Evolutionary conservation across 2,113 vertebrate species (phyloP).

Genomic region (Tenebrosternarchus preto): DNA sequence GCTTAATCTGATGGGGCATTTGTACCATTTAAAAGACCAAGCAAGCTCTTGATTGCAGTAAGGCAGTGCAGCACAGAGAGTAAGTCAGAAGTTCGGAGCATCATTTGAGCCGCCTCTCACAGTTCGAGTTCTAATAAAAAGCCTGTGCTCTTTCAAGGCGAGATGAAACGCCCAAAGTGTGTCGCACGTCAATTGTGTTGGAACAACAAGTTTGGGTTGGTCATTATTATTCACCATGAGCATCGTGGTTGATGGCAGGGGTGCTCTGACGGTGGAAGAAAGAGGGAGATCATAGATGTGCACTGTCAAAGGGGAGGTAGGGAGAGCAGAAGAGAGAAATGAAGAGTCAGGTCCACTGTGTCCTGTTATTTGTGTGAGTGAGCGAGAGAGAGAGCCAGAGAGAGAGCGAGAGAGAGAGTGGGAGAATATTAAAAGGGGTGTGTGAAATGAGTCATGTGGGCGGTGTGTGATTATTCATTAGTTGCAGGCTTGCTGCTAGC

Average conservation of each 20-base stretch:
- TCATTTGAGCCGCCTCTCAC: slow-evolving; percentile 42
- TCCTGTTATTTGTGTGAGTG: slow-evolving; percentile 25
- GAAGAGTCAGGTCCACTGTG: background rate
- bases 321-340: slow-evolving; percentile 19
- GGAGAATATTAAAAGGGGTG: slow-evolving; percentile 42
- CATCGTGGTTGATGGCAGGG: slow-evolving; percentile 3
- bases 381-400: slow-evolving; percentile 22
- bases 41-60: slow-evolving; percentile 40
- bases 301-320: slow-evolving; percentile 24
- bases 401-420: slow-evolving; percentile 16
- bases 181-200: slow-evolving; percentile 34
- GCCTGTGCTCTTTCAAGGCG: slow-evolving; percentile 49
- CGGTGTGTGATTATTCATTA: slow-evolving; percentile 61
- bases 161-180: slow-evolving; percentile 51
- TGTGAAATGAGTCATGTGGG: slow-evolving; percentile 44
- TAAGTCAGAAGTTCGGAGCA: slow-evolving; percentile 3
- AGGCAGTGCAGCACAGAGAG: slow-evolving; percentile 26
- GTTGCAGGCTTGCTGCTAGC: slow-evolving; percentile 39
- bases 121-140: slow-evolving; percentile 48
- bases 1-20: slow-evolving; percentile 43
- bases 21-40: slow-evolving; percentile 57
- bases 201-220: slow-evolving; percentile 40
- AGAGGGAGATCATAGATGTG: slow-evolving; percentile 38
- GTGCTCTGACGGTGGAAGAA: slow-evolving; percentile 26
- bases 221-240: slow-evolving; percentile 43